Evolutionary conservation across 1,140 invertebrate genomes (phyloP), one percentile per base, ranked within the genome.

Genomic region (Hypsibius dujardini): DNA sequence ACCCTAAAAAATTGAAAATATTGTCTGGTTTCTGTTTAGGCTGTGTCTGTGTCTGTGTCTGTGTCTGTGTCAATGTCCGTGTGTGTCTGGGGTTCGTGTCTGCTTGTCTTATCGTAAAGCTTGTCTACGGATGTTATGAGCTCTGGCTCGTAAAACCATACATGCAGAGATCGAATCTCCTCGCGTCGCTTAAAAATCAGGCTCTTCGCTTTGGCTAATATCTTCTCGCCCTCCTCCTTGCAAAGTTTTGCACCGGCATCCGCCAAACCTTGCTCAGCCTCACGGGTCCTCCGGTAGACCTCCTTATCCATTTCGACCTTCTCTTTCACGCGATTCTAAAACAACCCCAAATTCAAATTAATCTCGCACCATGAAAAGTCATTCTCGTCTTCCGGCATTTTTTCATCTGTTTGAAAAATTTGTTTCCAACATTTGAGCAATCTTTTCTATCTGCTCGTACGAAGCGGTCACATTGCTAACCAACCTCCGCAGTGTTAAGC

Each of bases 251-350:
- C n/a, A 56, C 50, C 50, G n/a, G n/a, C n/a, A 56, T 7, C 50
- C 50, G 7, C n/a, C 7, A 7, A 7, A n/a, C 7, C 50, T 56
- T n/a, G 7, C n/a, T 56, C 7, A n/a, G 7, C n/a, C n/a, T 7
- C 50, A 56, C n/a, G 7, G 50, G 7, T 7, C 50, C n/a, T n/a
- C 7, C n/a, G 50, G 50, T 7, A n/a, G 7, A 56, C n/a, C 7
- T 56, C 50, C n/a, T 56, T 7, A 7, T 56, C 50, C 7, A 7
- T 56, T 56, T 56, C 50, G 7, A 7, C 50, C n/a, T 56, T 56
- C 50, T 56, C n/a, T 56, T 56, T 56, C 50, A n/a, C 50, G 50
- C 50, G 50, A 56, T 56, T n/a, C n/a, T n/a, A n/a, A n/a, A n/a
- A n/a, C n/a, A n/a, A n/a, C n/a, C n/a, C n/a, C n/a, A n/a, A n/a